A percentile compares a stretch with the other conserved stretches of the same genome.
Conservation (phyloP, 2,888 invertebrate species). For the Myopa tessellatipennis region DNA sequence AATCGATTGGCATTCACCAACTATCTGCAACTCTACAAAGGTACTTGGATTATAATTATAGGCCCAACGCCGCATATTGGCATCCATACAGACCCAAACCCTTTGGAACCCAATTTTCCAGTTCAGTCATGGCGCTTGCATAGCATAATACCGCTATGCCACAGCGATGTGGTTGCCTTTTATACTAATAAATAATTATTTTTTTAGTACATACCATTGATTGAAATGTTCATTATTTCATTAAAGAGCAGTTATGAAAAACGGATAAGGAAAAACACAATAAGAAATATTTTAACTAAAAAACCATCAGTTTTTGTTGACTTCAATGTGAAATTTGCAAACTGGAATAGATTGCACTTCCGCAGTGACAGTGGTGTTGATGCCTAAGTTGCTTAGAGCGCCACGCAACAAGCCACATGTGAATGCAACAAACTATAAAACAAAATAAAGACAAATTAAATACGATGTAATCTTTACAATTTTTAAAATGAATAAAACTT, state of each 20-base stretch:
- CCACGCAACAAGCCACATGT: constrained; percentile 97
- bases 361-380: constrained; percentile 93
- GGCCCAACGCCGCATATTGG: constrained; percentile 76
- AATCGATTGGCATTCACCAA: constrained; percentile 76
- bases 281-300: background rate
- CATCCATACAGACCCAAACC: constrained; percentile 78
- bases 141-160: constrained; percentile 72
- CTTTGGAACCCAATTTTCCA: constrained; percentile 72
- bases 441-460: constrained; percentile 31
- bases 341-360: constrained; percentile 93
- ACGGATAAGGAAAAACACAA: constrained; percentile 33
- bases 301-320: constrained; percentile 76
- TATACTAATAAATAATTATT: constrained; percentile 66
- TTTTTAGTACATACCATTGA: constrained; percentile 1
- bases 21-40: constrained; percentile 75
- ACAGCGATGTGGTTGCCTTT: constrained; percentile 75
- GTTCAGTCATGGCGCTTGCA: constrained; percentile 71
- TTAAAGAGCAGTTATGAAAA: constrained; percentile 1
- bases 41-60: constrained; percentile 78
- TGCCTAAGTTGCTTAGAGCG: constrained; percentile 92
- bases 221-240: background rate
- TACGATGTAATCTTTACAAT: too few species aligned
- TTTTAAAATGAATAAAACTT: background rate
- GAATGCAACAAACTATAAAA: constrained; percentile 85
- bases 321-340: constrained; percentile 92